phyloP scores from a whole-genome alignment of 2,113 vertebrate genomes.

The Spea bombifrons region DNA sequence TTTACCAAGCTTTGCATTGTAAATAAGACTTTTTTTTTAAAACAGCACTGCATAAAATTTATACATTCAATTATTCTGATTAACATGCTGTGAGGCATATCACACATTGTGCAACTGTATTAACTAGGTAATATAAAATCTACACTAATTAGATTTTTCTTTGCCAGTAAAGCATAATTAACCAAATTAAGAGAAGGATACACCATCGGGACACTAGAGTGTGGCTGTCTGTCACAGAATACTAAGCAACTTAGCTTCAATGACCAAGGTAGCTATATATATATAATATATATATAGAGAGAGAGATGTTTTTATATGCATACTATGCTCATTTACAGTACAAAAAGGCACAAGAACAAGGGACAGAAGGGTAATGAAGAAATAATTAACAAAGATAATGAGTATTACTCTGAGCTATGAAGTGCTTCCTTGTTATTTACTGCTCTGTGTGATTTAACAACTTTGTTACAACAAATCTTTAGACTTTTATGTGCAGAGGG shows the following conservation, averaged over 20 bases:
- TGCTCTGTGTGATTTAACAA: conserved; percentile 34
- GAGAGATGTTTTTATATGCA: conserved; percentile 8
- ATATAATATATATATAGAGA: no score
- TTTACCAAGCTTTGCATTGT: background rate
- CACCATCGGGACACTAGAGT: conserved; percentile 26
- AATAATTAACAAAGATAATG: conserved; percentile 46
- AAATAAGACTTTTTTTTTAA: background rate
- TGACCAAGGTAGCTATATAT: background rate
- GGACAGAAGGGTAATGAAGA: conserved; percentile 32
- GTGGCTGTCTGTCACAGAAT: conserved; percentile 31
- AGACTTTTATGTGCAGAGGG: no score
- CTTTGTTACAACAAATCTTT: no score
- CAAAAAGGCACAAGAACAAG: conserved; percentile 25
- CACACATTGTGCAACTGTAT: conserved; percentile 29
- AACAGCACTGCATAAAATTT: conserved; percentile 10
- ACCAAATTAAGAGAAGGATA: conserved; percentile 40
- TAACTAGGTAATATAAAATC: conserved; percentile 40
- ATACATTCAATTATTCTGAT: conserved; percentile 20
- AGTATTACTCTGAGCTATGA: conserved; percentile 16
- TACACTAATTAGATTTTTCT: conserved; percentile 38
- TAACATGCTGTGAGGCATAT: conserved; percentile 35
- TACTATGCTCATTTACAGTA: conserved; percentile 12
- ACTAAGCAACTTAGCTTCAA: conserved; percentile 26
- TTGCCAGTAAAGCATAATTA: conserved; percentile 44
- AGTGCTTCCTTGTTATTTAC: conserved; percentile 14